phyloP scores from a whole-genome alignment of 2,113 vertebrate species.

The Lepisosteus oculatus region DNA sequence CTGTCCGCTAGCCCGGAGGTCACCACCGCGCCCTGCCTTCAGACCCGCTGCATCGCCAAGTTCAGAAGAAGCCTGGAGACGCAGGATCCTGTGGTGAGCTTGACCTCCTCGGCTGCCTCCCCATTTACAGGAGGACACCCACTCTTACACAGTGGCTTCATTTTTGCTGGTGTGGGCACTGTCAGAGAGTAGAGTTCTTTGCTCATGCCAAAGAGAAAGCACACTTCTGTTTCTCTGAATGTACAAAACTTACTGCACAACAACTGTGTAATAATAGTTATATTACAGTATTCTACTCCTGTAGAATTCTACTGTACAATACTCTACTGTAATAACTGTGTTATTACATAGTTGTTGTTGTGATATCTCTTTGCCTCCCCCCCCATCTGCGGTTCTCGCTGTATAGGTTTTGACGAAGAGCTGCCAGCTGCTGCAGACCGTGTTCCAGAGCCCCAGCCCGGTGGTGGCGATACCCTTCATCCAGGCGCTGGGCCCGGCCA shows the following conservation, averaged over 20 bases:
- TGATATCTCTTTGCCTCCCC: too few species aligned
- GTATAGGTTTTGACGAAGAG: constrained; percentile 75
- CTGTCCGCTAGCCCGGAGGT: constrained; percentile 78
- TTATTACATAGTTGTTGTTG: too few species aligned
- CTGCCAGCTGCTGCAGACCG: constrained; percentile 78
- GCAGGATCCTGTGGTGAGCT: constrained; percentile 79
- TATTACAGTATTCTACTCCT: too few species aligned
- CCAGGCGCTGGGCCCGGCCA: constrained; percentile 67
- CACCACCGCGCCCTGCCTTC: constrained; percentile 68
- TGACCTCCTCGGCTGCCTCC: too few species aligned
- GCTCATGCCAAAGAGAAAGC: too few species aligned
- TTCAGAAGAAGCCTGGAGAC: constrained; percentile 73
- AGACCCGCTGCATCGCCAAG: constrained; percentile 68
- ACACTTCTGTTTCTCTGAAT: too few species aligned
- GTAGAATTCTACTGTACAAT: too few species aligned
- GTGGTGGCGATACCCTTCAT: constrained; percentile 77
- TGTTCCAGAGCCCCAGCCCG: constrained; percentile 77
- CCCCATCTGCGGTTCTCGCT: too few species aligned
- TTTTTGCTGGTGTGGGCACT: background rate
- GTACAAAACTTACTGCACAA: too few species aligned
- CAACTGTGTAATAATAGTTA: too few species aligned
- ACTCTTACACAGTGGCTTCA: background rate
- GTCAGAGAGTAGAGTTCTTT: too few species aligned
- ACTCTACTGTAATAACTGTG: too few species aligned
- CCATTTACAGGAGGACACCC: background rate